A percentile compares a stretch with the other conserved stretches of the same genome.
phyloP scores from a whole-genome alignment of 2,888 invertebrate genomes.

The Gymnosoma rotundatum region DNA sequence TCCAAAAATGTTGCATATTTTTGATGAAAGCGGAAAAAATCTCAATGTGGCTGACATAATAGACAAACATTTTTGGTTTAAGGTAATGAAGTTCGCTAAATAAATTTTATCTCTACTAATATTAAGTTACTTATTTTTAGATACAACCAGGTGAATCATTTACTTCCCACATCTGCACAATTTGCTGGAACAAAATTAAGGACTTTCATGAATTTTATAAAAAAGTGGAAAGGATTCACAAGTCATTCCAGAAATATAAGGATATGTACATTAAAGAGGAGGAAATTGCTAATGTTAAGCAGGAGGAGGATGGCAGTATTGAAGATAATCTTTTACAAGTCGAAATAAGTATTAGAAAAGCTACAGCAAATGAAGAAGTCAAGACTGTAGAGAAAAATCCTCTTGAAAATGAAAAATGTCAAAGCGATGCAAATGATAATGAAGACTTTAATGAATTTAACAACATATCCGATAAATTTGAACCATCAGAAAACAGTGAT shows the following conservation, averaged over 20 bases:
- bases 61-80: slow-evolving; percentile 80
- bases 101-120: neutral
- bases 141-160: slow-evolving; percentile 36
- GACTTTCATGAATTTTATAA: slow-evolving; percentile 80
- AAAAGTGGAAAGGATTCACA: slow-evolving; percentile 77
- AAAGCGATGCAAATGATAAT: neutral
- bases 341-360: slow-evolving; percentile 21
- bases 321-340: slow-evolving; percentile 41
- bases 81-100: slow-evolving; percentile 72
- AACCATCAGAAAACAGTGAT: slow-evolving; percentile 38
- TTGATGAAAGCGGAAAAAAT: slow-evolving; percentile 74
- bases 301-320: slow-evolving; percentile 44
- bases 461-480: slow-evolving; percentile 38
- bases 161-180: slow-evolving; percentile 78
- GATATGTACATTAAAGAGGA: slow-evolving; percentile 33
- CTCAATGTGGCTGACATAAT: slow-evolving; percentile 76
- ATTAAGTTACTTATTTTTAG: slow-evolving; percentile 14
- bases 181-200: slow-evolving; percentile 79
- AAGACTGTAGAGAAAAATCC: slow-evolving; percentile 37
- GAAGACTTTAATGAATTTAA: slow-evolving; percentile 24
- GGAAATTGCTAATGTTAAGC: slow-evolving; percentile 35
- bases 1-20: slow-evolving; percentile 77
- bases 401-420: slow-evolving; percentile 32
- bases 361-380: neutral
- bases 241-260: slow-evolving; percentile 35